Base-by-base conservation (phyloP, 2,797 vertebrate species). In the Distichodus sexfasciatus region DNA sequence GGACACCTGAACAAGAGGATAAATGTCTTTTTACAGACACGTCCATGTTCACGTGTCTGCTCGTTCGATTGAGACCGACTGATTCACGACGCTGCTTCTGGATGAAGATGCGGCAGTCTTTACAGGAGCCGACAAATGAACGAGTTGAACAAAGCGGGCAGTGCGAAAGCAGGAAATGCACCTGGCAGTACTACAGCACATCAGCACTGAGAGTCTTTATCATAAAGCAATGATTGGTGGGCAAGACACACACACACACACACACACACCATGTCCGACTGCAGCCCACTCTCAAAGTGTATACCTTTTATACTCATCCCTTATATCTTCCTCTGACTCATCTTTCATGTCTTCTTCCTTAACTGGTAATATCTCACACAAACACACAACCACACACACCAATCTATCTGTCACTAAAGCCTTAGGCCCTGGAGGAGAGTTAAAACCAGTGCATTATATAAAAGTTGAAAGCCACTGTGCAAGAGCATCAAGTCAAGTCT, bases 401-500 rank as follows among this genome's bases (percentile, higher is more conserved):
- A 5, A 12, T 35, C 10, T n/a, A 46, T 15, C 26, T 14, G 26
- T 69, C 21, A 41, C 54, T n/a, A n/a, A n/a, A n/a, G n/a, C n/a
- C 14, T 1, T 23, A 51, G 23, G 23, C 26, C 19, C 36, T n/a
- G n/a, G 31, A 19, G 3, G 26, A 43, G 21, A 61, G 46, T 15
- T 3, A 41, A 21, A 69, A 31, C 14, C 14, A 50, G 28, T 35
- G 43, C 46, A 44, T 61, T 53, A 69, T 35, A 44, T 44, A 53
- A 61, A n/a, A 21, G 35, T 36, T 44, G 36, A 69, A 62, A 41
- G 24, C 47, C 40, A 8, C 47, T 26, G 29, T 28, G 35, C 46
- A 33, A 5, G 21, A 38, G 12, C 41, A 10, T 51, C 40, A 69
- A 19, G 35, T 17, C 47, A 10, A n/a, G 47, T 29, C 50, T 41